phyloP scores from a whole-genome alignment of 1,140 invertebrate species.

The Caenorhabditis briggsae region DNA sequence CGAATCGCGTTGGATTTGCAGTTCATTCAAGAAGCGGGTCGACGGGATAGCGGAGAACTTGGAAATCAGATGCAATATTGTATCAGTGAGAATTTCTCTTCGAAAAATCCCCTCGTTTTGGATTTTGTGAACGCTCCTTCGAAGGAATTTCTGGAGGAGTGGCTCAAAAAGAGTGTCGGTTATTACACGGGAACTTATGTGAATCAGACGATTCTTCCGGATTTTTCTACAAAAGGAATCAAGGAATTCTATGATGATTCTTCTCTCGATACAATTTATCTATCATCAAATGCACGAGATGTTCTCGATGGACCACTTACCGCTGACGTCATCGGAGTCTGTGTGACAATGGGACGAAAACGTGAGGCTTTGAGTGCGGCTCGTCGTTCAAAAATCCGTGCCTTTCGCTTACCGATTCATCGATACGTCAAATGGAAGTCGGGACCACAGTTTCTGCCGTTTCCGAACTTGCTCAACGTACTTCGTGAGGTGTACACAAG shows the following conservation, averaged over 20 bases:
- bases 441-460: slow-evolving; percentile 37
- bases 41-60: neutral
- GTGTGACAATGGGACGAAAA: slow-evolving; percentile 25
- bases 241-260: slow-evolving; percentile 17
- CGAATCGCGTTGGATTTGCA: slow-evolving; percentile 42
- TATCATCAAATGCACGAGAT: slow-evolving; percentile 13
- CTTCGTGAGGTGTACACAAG: slow-evolving; percentile 55
- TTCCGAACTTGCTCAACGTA: slow-evolving; percentile 33
- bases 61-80: slow-evolving; percentile 47
- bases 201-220: slow-evolving; percentile 37
- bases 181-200: slow-evolving; percentile 42
- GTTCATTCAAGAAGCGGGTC: neutral
- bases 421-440: slow-evolving; percentile 57
- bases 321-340: slow-evolving; percentile 13
- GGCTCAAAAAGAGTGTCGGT: slow-evolving; percentile 10
- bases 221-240: slow-evolving; percentile 15
- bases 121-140: slow-evolving; percentile 27
- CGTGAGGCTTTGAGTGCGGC: slow-evolving; percentile 14
- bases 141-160: slow-evolving; percentile 22
- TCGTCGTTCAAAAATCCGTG: slow-evolving; percentile 14
- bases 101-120: neutral
- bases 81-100: slow-evolving; percentile 42
- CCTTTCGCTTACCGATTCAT: slow-evolving; percentile 51
- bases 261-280: neutral
- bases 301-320: slow-evolving; percentile 44